phyloP scores from a whole-genome alignment of 2,888 invertebrate genomes.

The Andrena praecox region DNA sequence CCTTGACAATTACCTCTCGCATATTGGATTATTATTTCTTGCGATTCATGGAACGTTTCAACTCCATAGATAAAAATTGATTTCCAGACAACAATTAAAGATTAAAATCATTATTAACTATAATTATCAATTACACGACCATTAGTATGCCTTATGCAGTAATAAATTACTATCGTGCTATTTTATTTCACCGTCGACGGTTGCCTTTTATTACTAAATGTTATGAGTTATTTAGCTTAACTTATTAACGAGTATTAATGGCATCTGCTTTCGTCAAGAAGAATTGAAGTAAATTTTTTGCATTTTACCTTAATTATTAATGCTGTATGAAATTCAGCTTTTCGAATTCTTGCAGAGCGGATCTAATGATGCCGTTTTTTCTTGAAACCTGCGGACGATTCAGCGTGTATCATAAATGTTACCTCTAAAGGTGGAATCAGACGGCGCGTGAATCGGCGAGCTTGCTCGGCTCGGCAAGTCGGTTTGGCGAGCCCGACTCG shows the following conservation, averaged over 20 bases:
- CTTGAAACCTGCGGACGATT: conserved; percentile 80
- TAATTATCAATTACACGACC: conserved; percentile 82
- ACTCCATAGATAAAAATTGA: conserved; percentile 80
- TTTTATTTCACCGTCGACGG: conserved; percentile 76
- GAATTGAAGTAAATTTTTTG: conserved; percentile 77
- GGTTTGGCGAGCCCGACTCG: too few species aligned
- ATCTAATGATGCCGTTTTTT: conserved; percentile 83
- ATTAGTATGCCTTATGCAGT: conserved; percentile 81
- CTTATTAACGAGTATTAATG: conserved; percentile 82
- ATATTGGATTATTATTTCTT: conserved; percentile 60
- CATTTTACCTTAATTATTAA: conserved; percentile 76
- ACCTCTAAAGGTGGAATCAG: too few species aligned
- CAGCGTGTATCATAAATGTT: background rate
- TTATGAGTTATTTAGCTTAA: conserved; percentile 81
- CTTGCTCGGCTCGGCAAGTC: too few species aligned
- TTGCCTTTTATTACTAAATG: conserved; percentile 78
- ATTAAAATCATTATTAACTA: conserved; percentile 83
- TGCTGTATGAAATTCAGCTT: conserved; percentile 70
- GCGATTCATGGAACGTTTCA: conserved; percentile 64
- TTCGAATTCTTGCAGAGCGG: conserved; percentile 50
- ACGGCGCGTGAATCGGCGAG: too few species aligned
- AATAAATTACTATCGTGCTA: conserved; percentile 80
- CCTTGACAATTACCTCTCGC: conserved; percentile 64
- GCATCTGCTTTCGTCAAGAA: conserved; percentile 78
- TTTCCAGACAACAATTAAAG: conserved; percentile 83